phyloP scores from a whole-genome alignment of 2,113 vertebrate genomes.

The Microcebus murinus region DNA sequence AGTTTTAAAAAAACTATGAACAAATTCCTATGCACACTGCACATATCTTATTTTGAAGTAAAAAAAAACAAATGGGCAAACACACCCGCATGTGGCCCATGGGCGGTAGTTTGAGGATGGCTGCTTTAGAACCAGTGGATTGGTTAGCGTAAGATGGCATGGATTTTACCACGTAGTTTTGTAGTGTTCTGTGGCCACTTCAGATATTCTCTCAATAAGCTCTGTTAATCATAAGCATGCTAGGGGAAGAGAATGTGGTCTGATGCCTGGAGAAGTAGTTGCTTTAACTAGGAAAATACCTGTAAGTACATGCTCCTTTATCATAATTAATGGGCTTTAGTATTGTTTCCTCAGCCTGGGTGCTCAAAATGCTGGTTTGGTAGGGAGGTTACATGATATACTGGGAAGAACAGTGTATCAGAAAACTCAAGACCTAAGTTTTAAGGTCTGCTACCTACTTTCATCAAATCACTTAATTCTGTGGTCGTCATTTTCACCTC shows the following conservation, averaged over 20 bases:
- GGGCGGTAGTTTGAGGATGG: too few species aligned
- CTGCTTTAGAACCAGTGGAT: not conserved
- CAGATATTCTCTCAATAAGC: constrained; percentile 5
- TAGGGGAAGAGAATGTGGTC: not conserved
- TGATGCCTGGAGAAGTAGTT: not conserved
- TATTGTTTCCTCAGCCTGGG: constrained; percentile 17
- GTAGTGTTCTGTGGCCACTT: not conserved
- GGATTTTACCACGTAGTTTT: constrained; percentile 23
- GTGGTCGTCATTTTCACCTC: not conserved
- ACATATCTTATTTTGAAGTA: too few species aligned
- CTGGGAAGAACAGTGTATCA: not conserved
- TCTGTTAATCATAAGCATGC: not conserved
- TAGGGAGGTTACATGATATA: constrained; percentile 11
- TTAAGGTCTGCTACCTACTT: constrained; percentile 9
- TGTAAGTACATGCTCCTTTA: not conserved
- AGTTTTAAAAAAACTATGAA: too few species aligned
- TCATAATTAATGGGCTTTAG: not conserved
- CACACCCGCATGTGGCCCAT: too few species aligned
- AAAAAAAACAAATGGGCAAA: too few species aligned
- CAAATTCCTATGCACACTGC: too few species aligned
- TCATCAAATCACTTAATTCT: constrained; percentile 47
- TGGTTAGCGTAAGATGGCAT: constrained; percentile 4
- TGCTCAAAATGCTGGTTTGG: constrained; percentile 42
- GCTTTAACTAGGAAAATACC: constrained; percentile 11
- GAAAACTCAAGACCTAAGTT: constrained; percentile 44